These are phyloP conservation scores for Entosphenus tridentatus DNA, from an alignment of 2,113 vertebrate species.

Conservation along the genomic window DNA sequence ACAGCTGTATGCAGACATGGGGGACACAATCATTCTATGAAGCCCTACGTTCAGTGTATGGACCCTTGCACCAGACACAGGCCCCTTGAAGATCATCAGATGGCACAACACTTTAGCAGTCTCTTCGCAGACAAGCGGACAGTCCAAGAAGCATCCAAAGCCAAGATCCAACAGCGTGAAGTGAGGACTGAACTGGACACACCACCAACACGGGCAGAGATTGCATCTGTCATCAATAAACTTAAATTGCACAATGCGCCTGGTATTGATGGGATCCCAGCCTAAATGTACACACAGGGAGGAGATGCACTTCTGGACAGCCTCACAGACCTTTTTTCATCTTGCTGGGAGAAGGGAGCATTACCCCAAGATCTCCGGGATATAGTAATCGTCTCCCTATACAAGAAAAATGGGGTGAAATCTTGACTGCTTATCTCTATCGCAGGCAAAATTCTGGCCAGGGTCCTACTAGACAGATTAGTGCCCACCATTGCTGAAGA, in stretches of 20 bases:
- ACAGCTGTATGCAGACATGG: neutral
- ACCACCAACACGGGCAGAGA: neutral
- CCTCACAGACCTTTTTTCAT: no score
- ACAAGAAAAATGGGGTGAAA: neutral
- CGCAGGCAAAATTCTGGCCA: neutral
- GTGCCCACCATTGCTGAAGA: neutral
- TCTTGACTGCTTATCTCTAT: neutral
- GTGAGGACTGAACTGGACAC: neutral
- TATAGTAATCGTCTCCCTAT: neutral
- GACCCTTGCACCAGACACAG: neutral
- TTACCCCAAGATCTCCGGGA: neutral
- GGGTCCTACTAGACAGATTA: neutral
- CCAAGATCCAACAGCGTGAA: neutral
- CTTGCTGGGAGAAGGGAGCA: no score
- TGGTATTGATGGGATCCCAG: neutral
- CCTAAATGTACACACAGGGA: neutral
- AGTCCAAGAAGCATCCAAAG: neutral
- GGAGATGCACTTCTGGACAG: conserved; percentile 1
- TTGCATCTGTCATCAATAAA: neutral
- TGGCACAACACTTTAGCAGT: neutral
- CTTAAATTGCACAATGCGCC: neutral
- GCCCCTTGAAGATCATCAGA: neutral
- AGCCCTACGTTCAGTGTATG: neutral
- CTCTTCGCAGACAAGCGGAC: neutral
- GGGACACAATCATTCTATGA: neutral